Conservation (phyloP, 1,140 invertebrate species). For the Diabrotica undecimpunctata region DNA sequence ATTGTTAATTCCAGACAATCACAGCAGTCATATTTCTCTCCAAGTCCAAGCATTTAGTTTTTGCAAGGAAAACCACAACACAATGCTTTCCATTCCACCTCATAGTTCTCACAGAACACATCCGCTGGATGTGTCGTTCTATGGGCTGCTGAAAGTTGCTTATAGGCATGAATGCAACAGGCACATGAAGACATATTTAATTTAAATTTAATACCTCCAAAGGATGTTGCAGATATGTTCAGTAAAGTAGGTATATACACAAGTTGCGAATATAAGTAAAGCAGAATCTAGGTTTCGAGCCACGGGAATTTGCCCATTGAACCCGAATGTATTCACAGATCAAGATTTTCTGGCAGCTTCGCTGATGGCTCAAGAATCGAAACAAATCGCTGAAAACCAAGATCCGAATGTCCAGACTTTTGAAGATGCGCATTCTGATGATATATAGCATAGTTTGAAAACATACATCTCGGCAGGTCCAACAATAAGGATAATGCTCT, state of each 20-base stretch:
- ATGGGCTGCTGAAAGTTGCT: slow-evolving; percentile 11
- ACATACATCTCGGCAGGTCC: not conserved
- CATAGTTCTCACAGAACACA: too few relatives aligned
- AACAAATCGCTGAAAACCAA: slow-evolving; percentile 9
- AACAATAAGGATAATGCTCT: too few relatives aligned
- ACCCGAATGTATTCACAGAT: slow-evolving; percentile 16
- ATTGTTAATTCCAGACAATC: too few relatives aligned
- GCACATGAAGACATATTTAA: slow-evolving; percentile 17
- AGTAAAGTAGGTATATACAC: too few relatives aligned
- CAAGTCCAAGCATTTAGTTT: too few relatives aligned
- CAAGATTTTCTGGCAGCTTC: slow-evolving; percentile 16
- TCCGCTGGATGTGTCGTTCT: too few relatives aligned
- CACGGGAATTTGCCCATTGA: slow-evolving; percentile 33
- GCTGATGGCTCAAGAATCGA: slow-evolving; percentile 10
- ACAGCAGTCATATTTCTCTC: too few relatives aligned
- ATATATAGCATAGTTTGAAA: not conserved
- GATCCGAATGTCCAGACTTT: not conserved
- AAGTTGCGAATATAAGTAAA: slow-evolving; percentile 39
- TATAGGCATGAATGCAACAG: slow-evolving; percentile 14
- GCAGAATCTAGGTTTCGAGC: slow-evolving; percentile 25
- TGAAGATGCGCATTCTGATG: not conserved
- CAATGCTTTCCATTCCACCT: too few relatives aligned
- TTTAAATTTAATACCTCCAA: slow-evolving; percentile 26
- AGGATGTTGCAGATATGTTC: slow-evolving; percentile 38
- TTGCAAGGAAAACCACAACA: too few relatives aligned